A percentile compares a stretch with the other conserved stretches of the same genome.
phyloP scores from a whole-genome alignment of 2,888 invertebrate genomes.

The Pseudanteris insignis region DNA sequence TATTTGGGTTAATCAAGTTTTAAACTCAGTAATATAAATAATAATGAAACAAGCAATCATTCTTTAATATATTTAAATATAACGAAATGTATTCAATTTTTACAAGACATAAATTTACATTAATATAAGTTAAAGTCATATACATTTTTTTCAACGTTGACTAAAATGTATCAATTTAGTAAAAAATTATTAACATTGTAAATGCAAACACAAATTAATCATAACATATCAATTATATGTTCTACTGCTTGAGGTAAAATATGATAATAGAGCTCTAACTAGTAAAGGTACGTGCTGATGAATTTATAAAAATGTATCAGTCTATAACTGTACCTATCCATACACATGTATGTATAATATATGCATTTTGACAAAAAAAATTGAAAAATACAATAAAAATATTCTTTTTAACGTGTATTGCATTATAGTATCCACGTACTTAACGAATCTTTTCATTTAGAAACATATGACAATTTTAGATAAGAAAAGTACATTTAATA shows the following conservation, averaged over 20 bases:
- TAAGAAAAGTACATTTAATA: too few relatives aligned
- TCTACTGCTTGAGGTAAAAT: constrained; percentile 36
- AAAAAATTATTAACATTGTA: constrained; percentile 33
- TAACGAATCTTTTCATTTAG: too few relatives aligned
- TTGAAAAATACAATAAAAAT: too few relatives aligned
- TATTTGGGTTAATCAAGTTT: background rate
- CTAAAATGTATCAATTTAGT: constrained; percentile 27
- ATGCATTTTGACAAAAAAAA: too few relatives aligned
- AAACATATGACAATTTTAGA: too few relatives aligned
- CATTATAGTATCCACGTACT: too few relatives aligned
- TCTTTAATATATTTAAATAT: constrained; percentile 15
- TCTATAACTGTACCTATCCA: background rate
- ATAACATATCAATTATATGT: constrained; percentile 30
- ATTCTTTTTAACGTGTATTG: too few relatives aligned
- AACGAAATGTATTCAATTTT: constrained; percentile 15
- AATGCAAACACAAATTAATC: constrained; percentile 28
- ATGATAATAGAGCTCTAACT: constrained; percentile 12
- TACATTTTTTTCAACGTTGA: constrained; percentile 19
- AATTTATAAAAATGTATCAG: constrained; percentile 5
- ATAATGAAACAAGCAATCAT: constrained; percentile 8
- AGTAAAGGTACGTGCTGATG: constrained; percentile 23
- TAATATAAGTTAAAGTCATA: constrained; percentile 12
- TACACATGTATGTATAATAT: background rate
- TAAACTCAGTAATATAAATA: constrained; percentile 9
- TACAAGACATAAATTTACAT: constrained; percentile 20